A percentile compares a stretch with the other conserved stretches of the same genome.
Conservation (phyloP, 2,797 vertebrate species). For the Xerus rutilus region DNA sequence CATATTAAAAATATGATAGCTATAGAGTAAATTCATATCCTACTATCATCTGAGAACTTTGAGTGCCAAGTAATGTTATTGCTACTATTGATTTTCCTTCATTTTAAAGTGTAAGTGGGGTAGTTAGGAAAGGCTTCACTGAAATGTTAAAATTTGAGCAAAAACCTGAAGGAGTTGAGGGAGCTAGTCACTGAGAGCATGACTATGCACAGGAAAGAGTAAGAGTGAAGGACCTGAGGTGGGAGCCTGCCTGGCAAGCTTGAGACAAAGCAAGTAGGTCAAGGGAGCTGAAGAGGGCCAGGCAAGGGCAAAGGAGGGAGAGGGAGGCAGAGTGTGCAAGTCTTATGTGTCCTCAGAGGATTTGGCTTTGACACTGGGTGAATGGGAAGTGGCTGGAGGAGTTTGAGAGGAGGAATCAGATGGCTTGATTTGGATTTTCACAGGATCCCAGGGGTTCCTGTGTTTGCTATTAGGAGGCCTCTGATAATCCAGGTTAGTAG, state of each 20-base stretch:
- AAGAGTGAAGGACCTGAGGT: not conserved
- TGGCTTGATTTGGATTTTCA: not conserved
- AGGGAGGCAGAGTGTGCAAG: fast-evolving
- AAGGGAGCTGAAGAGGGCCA: fast-evolving
- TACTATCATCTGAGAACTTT: not conserved
- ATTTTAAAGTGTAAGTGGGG: not conserved
- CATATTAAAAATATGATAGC: not conserved
- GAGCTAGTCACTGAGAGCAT: fast-evolving
- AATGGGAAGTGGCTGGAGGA: not conserved
- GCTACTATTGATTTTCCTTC: not conserved
- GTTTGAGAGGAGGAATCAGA: not conserved
- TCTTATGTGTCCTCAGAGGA: not conserved
- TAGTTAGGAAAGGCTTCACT: not conserved
- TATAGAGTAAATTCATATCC: not conserved
- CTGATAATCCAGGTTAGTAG: not conserved
- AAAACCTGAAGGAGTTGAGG: not conserved
- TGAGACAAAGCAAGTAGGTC: not conserved
- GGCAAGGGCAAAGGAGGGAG: too few species aligned
- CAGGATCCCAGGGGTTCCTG: not conserved
- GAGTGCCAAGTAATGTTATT: not conserved
- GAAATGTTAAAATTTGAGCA: not conserved
- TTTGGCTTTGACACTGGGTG: not conserved
- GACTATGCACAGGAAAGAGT: not conserved
- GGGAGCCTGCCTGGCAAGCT: too few species aligned
- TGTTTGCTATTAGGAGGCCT: too few species aligned